Base-by-base conservation (phyloP, 2,113 vertebrate genomes). In the Chelonoidis abingdonii region DNA sequence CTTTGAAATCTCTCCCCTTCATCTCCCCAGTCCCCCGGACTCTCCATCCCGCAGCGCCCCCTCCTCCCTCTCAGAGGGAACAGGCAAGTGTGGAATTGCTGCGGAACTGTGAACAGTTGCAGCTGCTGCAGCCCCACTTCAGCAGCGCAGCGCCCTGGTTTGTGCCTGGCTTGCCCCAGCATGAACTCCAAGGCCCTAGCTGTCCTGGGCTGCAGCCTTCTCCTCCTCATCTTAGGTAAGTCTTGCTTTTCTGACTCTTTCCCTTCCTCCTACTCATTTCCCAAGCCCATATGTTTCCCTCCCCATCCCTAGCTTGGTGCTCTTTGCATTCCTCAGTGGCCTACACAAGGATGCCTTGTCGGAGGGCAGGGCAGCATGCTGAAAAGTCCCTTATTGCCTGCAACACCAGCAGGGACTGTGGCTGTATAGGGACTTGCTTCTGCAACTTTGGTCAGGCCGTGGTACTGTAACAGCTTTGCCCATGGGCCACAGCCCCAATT, bases 1-100 rank as follows among this genome's bases (percentile, higher is more conserved):
- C 90, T 91, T 97, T 97, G 88, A 93, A 95, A 83, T 38, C 3
- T 86, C 84, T 17, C 35, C 57, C 65, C 53, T 24, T 94, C 87
- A 87, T 62, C 62, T 81, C 41, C 62, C 38, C 21, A 16, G 38
- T 81, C 84, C 84, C 90, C 92, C 49, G 17, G 35, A 4, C 76
- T 53, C 35, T 52, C 25, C 56, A 22, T 38, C 57, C 38, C 8
- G 83, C 0, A 2, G 12, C 47, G 17, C 83, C 54, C 62, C 78
- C 17, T 35, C 35, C n/a, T 56, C 11, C 3, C 12, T 75, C 53
- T 12, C 31, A 21, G 31, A 16, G 4, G 90, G 53, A 38, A 41
- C 17, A 44, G 31, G 38, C 17, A 6, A 27, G 57, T 86, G 84
- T 41, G 79, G 79, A 31, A 47, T 75, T 82, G 85, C 47, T 87